phyloP scores from a whole-genome alignment of 2,113 vertebrate species.

The Vimba vimba region DNA sequence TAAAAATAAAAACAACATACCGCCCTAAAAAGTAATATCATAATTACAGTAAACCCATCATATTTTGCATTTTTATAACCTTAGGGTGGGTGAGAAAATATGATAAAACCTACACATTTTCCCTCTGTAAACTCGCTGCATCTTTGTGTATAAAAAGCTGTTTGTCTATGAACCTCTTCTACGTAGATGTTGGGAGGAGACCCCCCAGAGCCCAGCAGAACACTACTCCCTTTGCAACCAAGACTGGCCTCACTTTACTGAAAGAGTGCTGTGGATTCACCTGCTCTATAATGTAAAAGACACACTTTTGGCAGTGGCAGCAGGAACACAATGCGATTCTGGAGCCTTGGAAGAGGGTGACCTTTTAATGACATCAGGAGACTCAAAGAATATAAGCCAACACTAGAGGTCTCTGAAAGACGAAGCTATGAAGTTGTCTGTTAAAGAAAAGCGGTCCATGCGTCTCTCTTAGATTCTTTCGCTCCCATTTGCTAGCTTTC shows the following conservation, averaged over 20 bases:
- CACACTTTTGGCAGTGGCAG: not conserved
- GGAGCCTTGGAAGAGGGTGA: slow-evolving; percentile 20
- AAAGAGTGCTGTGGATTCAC: slow-evolving; percentile 91
- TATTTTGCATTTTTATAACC: no score
- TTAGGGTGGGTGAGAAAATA: no score
- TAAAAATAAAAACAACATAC: no score
- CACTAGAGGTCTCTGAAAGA: slow-evolving; percentile 35
- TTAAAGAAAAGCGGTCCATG: not conserved
- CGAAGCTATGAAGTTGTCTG: not conserved
- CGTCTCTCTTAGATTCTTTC: not conserved
- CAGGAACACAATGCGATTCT: slow-evolving; percentile 19
- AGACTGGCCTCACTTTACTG: slow-evolving; percentile 84
- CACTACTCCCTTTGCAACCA: slow-evolving; percentile 74
- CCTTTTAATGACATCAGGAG: slow-evolving; percentile 6
- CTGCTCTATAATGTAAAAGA: slow-evolving; percentile 87
- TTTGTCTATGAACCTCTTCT: not conserved
- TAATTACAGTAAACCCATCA: no score
- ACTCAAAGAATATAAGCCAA: slow-evolving; percentile 32
- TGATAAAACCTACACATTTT: not conserved
- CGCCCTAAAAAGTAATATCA: no score
- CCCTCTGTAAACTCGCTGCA: not conserved
- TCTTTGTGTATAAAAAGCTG: not conserved
- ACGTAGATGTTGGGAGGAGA: slow-evolving; percentile 71
- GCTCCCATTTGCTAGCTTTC: not conserved
- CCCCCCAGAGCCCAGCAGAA: slow-evolving; percentile 77